Conservation (phyloP, 2,113 vertebrate species). For the Ptilonorhynchus violaceus region DNA sequence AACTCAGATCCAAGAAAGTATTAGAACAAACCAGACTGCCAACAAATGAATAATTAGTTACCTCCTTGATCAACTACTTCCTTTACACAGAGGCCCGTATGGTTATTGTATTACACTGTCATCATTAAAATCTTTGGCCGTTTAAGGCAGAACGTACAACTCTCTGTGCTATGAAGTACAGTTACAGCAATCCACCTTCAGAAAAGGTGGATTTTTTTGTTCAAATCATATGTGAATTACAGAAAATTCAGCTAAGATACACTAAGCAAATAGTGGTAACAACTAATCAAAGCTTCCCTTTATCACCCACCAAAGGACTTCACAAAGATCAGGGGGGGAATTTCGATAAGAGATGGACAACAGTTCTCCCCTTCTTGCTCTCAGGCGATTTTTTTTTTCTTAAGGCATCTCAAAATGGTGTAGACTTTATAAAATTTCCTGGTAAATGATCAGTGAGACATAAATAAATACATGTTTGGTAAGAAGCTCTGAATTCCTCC, state of each 20-base stretch:
- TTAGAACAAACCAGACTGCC: neutral
- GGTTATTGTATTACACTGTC: neutral
- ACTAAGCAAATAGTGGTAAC: neutral
- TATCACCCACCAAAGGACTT: neutral
- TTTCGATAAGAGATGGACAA: neutral
- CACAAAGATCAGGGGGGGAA: neutral
- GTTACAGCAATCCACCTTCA: neutral
- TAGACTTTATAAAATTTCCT: neutral
- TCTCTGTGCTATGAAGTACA: neutral
- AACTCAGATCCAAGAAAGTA: slow-evolving; percentile 1
- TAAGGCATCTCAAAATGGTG: neutral
- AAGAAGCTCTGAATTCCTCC: neutral
- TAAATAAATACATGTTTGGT: neutral
- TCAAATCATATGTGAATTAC: neutral
- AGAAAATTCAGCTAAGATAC: neutral
- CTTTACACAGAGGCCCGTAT: neutral
- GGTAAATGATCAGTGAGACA: neutral
- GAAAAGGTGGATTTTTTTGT: neutral
- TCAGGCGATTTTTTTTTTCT: neutral
- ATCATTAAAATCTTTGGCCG: neutral
- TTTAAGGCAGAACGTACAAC: neutral
- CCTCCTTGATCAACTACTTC: slow-evolving; percentile 13
- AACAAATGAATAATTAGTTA: slow-evolving; percentile 2
- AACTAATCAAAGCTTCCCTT: neutral
- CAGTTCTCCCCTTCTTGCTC: neutral